These are phyloP conservation scores for Elachura formosa DNA, from an alignment of 2,113 vertebrate species.

Conservation along the genomic window DNA sequence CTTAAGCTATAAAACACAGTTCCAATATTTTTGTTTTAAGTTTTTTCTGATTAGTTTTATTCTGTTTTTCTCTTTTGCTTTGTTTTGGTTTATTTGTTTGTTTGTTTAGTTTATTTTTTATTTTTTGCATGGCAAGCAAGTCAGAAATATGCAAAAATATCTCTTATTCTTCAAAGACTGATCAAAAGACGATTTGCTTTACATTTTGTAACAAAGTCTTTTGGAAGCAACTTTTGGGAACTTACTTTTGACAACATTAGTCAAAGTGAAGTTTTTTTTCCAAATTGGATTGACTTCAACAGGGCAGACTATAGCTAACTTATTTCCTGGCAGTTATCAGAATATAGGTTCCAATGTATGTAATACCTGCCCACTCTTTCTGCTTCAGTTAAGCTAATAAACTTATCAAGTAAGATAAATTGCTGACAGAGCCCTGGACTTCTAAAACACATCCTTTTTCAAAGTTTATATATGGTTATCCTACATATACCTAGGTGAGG, in stretches of 20 bases:
- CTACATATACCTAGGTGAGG: not conserved
- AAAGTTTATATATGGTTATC: not conserved
- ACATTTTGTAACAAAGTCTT: not conserved
- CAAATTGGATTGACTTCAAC: not conserved
- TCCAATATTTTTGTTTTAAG: not conserved
- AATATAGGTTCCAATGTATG: not conserved
- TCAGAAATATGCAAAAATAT: not conserved
- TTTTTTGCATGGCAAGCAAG: not conserved
- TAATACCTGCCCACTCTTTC: not conserved
- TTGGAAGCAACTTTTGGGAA: not conserved
- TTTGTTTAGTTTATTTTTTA: not conserved
- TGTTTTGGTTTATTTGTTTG: not conserved
- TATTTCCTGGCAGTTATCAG: no score
- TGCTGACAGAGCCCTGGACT: not conserved
- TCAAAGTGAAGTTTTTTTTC: not conserved
- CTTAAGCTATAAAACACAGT: not conserved
- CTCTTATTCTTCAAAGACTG: not conserved
- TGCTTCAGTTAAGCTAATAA: not conserved
- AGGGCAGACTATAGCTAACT: not conserved
- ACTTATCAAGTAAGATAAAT: not conserved
- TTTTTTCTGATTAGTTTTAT: not conserved
- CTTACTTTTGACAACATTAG: not conserved
- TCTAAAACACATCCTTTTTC: not conserved
- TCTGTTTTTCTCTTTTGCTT: no score
- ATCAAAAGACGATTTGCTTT: not conserved